These are phyloP conservation scores for Nesogale talazaci DNA, from an alignment of 2,113 vertebrate species.

Conservation along the genomic window DNA sequence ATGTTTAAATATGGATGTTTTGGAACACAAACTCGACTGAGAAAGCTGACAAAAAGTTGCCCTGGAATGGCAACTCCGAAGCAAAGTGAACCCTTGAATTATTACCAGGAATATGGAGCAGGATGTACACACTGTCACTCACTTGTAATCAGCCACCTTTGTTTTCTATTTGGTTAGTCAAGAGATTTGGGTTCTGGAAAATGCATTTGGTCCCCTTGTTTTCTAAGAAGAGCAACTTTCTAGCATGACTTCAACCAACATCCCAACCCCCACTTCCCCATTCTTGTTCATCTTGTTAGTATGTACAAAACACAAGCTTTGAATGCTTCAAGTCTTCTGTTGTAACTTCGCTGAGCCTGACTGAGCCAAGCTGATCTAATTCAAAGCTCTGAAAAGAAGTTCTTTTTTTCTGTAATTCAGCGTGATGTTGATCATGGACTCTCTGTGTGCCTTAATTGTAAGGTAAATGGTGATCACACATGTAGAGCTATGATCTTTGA, in stretches of 20 bases:
- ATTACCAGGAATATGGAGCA: too few relatives aligned
- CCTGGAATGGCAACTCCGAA: not conserved
- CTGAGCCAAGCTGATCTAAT: not conserved
- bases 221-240: not conserved
- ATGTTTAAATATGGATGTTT: too few relatives aligned
- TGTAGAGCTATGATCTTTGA: not conserved
- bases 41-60: too few relatives aligned
- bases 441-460: not conserved
- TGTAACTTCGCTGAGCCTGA: not conserved
- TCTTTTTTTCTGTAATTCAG: not conserved
- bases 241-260: not conserved
- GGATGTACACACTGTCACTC: too few relatives aligned
- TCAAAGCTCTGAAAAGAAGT: too few relatives aligned
- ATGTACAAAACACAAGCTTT: not conserved
- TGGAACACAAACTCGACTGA: too few relatives aligned
- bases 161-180: not conserved
- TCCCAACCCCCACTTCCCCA: not conserved
- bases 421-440: not conserved
- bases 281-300: too few relatives aligned
- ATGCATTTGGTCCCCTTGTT: not conserved
- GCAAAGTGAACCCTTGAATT: too few relatives aligned
- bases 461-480: not conserved
- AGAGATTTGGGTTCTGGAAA: not conserved
- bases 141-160: not conserved
- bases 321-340: not conserved